A percentile compares a stretch with the other conserved stretches of the same genome.
Conservation (phyloP, 2,113 vertebrate genomes). For the Melanocharis versteri region DNA sequence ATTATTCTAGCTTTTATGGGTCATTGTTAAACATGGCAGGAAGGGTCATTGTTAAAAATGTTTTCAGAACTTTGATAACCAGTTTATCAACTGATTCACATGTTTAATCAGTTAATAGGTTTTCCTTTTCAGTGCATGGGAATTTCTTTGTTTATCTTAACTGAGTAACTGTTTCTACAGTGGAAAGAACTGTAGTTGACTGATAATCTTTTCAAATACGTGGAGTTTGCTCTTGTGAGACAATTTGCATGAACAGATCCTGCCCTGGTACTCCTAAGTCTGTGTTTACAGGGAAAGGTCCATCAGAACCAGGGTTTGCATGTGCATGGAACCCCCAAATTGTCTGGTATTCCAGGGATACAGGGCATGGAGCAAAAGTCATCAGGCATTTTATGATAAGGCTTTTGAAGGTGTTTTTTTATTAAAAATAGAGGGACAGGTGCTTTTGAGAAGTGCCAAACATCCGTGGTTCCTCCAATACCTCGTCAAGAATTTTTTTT, state of each 20-base stretch:
- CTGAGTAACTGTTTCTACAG: conserved; percentile 54
- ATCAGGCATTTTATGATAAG: not conserved
- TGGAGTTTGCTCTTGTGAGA: conserved; percentile 12
- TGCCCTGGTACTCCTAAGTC: not conserved
- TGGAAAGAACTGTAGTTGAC: conserved; percentile 56
- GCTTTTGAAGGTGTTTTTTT: not conserved
- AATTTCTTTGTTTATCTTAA: conserved; percentile 68
- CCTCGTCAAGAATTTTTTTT: not conserved
- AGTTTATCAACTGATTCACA: conserved; percentile 68
- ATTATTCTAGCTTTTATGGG: conserved; percentile 66
- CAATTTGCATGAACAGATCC: not conserved
- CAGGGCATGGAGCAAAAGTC: not conserved
- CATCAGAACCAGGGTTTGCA: not conserved
- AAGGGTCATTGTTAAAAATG: conserved; percentile 69
- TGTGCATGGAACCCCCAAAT: not conserved
- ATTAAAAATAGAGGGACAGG: not conserved
- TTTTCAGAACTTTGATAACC: conserved; percentile 68
- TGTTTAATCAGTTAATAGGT: conserved; percentile 70
- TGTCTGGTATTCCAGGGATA: not conserved
- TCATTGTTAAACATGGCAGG: conserved; percentile 61
- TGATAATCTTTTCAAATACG: conserved; percentile 54
- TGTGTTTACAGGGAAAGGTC: not conserved
- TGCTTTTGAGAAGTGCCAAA: not conserved
- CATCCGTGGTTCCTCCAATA: fast-evolving
- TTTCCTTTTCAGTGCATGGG: conserved; percentile 64